phyloP scores from a whole-genome alignment of 2,113 vertebrate genomes.

The Piprites chloris region DNA sequence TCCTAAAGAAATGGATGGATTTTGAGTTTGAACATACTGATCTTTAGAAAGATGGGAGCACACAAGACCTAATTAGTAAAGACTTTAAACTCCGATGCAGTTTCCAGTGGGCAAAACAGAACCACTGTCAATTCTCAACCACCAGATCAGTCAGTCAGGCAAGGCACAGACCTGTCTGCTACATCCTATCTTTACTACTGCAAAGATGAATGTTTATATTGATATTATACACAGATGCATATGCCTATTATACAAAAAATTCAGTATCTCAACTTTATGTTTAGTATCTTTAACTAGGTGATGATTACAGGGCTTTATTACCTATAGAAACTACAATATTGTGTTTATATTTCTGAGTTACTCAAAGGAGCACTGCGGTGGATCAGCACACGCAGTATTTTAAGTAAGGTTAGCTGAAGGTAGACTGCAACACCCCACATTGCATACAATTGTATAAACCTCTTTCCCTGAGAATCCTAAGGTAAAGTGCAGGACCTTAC shows the following conservation, averaged over 20 bases:
- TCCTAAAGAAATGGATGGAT: neutral
- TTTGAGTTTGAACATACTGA: neutral
- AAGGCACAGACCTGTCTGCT: neutral
- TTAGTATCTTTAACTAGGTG: neutral
- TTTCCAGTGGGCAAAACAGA: neutral
- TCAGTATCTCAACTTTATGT: neutral
- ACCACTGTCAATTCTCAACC: neutral
- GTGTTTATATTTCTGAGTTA: neutral
- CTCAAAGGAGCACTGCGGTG: neutral
- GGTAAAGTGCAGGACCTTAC: neutral
- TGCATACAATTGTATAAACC: neutral
- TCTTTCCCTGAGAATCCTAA: neutral
- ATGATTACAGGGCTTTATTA: neutral
- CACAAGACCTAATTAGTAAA: neutral
- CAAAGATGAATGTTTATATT: neutral
- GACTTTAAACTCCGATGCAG: neutral
- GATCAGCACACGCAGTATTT: neutral
- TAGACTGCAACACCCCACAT: neutral
- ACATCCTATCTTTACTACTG: neutral
- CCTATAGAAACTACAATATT: neutral
- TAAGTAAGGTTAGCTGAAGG: neutral
- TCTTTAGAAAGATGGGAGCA: neutral
- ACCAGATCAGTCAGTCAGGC: neutral
- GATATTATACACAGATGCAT: neutral
- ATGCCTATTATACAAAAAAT: neutral